Conservation (phyloP, 2,888 invertebrate genomes). For the Meganola albula region DNA sequence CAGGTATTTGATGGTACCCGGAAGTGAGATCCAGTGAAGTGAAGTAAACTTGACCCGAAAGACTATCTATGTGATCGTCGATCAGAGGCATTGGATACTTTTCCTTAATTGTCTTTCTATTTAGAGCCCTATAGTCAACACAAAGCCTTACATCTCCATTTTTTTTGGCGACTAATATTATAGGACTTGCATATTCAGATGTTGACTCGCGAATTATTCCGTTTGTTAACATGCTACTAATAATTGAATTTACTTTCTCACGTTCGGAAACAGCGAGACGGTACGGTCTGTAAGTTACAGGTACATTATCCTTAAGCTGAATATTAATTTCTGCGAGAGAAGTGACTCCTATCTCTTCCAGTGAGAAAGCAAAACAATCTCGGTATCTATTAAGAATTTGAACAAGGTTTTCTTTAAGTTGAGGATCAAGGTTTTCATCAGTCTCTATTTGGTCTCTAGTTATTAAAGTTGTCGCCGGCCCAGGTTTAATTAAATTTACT, state of each 20-base stretch:
- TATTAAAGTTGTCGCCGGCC: too few species aligned
- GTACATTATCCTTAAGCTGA: conserved; percentile 1
- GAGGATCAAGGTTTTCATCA: not conserved
- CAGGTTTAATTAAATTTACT: too few species aligned
- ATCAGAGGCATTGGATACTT: not conserved
- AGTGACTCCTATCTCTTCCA: conserved; percentile 3
- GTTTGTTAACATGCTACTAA: conserved; percentile 2
- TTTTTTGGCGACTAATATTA: conserved; percentile 4
- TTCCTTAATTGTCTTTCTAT: conserved; percentile 1
- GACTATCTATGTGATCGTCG: not conserved
- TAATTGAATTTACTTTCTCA: conserved; percentile 5
- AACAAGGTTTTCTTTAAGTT: too few species aligned
- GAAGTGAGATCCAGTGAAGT: not conserved
- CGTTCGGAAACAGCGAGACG: conserved; percentile 3
- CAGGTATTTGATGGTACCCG: not conserved
- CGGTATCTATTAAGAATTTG: too few species aligned
- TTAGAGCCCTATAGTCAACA: conserved; percentile 1
- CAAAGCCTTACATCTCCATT: not conserved
- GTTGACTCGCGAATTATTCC: conserved; percentile 4
- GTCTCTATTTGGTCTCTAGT: conserved; percentile 1
- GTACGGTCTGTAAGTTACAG: conserved; percentile 5
- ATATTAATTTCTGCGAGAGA: conserved; percentile 6
- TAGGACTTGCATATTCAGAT: conserved; percentile 8
- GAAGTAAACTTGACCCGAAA: not conserved
- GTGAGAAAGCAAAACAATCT: too few species aligned